Evolutionary conservation across 2,113 vertebrate genomes (phyloP).

Genomic region (Empidonax alnorum): DNA sequence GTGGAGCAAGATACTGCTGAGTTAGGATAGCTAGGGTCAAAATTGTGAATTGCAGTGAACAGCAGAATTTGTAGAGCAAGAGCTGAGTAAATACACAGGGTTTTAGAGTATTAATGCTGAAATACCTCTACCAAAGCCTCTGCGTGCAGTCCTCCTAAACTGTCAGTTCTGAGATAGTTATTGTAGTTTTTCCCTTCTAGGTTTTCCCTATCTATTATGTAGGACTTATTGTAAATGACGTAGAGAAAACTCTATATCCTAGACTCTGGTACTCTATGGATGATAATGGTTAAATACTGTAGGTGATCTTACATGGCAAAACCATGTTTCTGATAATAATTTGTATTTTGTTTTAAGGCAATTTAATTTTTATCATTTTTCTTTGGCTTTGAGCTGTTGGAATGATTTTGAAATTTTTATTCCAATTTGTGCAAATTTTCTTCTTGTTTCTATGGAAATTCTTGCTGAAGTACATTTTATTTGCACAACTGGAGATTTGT

Average conservation of each 20-base stretch:
- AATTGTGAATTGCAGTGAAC: neutral
- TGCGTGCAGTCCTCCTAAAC: neutral
- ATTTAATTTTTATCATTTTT: neutral
- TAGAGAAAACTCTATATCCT: neutral
- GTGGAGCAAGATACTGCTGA: neutral
- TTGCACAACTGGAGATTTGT: neutral
- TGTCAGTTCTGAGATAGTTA: neutral
- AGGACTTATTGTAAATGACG: neutral
- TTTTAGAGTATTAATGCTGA: neutral
- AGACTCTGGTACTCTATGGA: neutral
- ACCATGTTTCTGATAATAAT: neutral
- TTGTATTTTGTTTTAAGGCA: neutral
- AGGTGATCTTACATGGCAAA: neutral
- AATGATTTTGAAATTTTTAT: neutral
- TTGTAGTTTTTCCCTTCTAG: neutral
- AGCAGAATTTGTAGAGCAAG: neutral
- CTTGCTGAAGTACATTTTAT: neutral
- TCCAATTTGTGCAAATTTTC: neutral
- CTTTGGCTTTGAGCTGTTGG: neutral
- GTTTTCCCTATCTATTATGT: neutral
- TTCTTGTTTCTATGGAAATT: neutral
- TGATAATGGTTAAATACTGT: neutral
- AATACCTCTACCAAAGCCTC: neutral
- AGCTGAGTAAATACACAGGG: neutral
- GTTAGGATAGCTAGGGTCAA: neutral